phyloP scores from a whole-genome alignment of 2,888 invertebrate species.

The Elegia similella region DNA sequence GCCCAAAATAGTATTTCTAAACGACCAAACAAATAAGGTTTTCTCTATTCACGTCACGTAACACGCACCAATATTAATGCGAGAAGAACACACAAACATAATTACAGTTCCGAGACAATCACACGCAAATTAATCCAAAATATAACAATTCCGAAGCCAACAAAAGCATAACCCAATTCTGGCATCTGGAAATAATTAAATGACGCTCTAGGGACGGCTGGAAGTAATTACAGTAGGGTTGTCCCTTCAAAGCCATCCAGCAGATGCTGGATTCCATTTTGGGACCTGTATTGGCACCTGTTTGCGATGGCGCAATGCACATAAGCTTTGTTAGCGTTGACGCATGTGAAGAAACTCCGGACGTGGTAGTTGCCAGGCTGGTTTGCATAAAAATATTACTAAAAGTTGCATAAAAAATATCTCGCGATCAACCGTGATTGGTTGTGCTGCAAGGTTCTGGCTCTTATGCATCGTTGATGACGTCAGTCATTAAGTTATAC shows the following conservation, averaged over 20 bases:
- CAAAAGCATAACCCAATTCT: conserved; percentile 13
- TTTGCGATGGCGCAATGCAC: background rate
- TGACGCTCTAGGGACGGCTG: conserved; percentile 19
- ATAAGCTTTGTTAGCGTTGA: too few relatives aligned
- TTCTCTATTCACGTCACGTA: conserved; percentile 3
- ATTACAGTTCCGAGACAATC: conserved; percentile 9
- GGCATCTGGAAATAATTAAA: conserved; percentile 18
- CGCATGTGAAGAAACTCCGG: too few relatives aligned
- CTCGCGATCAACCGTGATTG: too few relatives aligned
- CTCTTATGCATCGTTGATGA: too few relatives aligned
- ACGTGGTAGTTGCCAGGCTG: too few relatives aligned
- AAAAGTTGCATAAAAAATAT: too few relatives aligned
- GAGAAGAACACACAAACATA: conserved; percentile 5
- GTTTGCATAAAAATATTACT: too few relatives aligned
- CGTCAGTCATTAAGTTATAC: too few relatives aligned
- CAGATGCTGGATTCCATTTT: background rate
- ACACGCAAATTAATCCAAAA: background rate
- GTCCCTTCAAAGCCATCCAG: conserved; percentile 21
- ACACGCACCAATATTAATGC: background rate
- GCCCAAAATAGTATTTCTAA: background rate
- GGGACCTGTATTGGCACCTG: background rate
- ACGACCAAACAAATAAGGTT: background rate
- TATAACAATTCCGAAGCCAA: conserved; percentile 8
- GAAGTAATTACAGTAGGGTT: conserved; percentile 28
- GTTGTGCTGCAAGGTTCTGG: too few relatives aligned